Conservation (phyloP, 1,140 invertebrate species). For the Ips typographus region DNA sequence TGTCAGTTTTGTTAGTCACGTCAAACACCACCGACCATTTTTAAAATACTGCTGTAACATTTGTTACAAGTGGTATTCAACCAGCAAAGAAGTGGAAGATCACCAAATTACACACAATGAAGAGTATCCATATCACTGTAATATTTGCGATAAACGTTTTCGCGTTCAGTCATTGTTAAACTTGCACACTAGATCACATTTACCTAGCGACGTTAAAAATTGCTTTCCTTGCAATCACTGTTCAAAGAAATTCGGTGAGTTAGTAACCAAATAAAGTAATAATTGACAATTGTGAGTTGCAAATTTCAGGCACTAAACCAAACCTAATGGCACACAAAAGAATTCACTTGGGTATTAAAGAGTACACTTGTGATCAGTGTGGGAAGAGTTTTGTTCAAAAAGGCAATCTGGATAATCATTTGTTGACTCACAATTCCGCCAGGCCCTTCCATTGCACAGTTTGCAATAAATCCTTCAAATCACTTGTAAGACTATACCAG, state of each 20-base stretch:
- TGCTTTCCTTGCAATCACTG: constrained; percentile 60
- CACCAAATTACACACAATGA: constrained; percentile 57
- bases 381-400: constrained; percentile 64
- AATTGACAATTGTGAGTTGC: neutral
- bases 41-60: constrained; percentile 60
- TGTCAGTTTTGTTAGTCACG: constrained; percentile 27
- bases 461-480: constrained; percentile 59
- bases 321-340: constrained; percentile 62
- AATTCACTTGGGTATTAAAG: constrained; percentile 57
- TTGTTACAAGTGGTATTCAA: constrained; percentile 59
- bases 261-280: neutral
- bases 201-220: constrained; percentile 59
- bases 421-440: constrained; percentile 58
- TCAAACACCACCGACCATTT: constrained; percentile 54
- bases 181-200: constrained; percentile 58
- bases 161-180: constrained; percentile 59
- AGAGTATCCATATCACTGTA: constrained; percentile 56
- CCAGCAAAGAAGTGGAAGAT: constrained; percentile 53
- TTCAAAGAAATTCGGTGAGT: constrained; percentile 54
- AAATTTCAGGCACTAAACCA: constrained; percentile 53
- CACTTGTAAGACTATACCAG: constrained; percentile 42
- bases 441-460: constrained; percentile 52
- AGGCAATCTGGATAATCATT: constrained; percentile 61
- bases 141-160: constrained; percentile 60
- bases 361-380: constrained; percentile 63